phyloP scores from a whole-genome alignment of 2,797 vertebrate species.

The Pteronotus mesoamericanus region DNA sequence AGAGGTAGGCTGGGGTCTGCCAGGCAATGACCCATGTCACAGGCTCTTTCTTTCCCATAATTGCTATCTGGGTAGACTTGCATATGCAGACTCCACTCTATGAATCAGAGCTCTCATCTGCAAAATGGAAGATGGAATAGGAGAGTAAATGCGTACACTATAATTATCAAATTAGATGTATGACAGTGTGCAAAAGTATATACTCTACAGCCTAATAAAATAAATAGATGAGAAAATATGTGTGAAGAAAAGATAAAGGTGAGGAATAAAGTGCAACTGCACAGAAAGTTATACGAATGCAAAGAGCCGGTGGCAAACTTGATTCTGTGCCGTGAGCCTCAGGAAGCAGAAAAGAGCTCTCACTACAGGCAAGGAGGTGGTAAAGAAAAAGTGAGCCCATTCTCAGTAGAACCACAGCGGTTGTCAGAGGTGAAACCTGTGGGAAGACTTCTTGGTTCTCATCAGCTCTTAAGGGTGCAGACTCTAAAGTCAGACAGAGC shows the following conservation, averaged over 20 bases:
- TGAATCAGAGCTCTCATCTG: background rate
- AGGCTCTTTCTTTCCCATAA: no score
- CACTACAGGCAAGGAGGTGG: background rate
- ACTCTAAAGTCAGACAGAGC: background rate
- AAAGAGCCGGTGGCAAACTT: background rate
- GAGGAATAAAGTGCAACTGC: background rate
- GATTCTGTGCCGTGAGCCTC: background rate
- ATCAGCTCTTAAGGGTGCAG: background rate
- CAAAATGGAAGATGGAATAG: background rate
- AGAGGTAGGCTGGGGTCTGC: background rate
- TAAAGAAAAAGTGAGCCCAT: background rate
- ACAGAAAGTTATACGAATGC: background rate
- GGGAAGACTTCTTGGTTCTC: background rate
- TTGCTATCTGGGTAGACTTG: no score
- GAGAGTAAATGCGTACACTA: background rate
- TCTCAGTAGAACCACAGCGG: background rate
- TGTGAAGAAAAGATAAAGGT: background rate
- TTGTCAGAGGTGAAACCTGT: background rate
- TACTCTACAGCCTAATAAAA: background rate
- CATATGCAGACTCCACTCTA: rapidly evolving
- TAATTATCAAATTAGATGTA: background rate
- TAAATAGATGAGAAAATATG: background rate
- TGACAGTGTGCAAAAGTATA: background rate
- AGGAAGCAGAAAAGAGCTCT: background rate
- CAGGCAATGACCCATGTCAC: background rate